These are phyloP conservation scores for Caenorhabditis virilis DNA, from an alignment of 2,888 invertebrate genomes.

Conservation along the genomic window DNA sequence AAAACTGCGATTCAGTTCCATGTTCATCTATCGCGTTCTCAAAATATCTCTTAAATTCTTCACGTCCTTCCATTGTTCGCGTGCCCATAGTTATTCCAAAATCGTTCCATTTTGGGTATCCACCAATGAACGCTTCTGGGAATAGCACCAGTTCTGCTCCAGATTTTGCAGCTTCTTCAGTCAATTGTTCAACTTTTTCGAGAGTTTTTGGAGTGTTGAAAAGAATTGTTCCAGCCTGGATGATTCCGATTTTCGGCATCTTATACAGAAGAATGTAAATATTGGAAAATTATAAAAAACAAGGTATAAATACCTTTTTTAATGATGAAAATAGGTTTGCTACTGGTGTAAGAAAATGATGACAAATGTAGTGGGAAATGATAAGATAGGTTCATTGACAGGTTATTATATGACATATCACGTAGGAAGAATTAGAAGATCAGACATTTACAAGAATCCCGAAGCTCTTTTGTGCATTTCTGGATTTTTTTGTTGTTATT, in stretches of 20 bases:
- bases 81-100: conserved; percentile 62
- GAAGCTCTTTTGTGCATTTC: too few relatives aligned
- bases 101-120: conserved; percentile 61
- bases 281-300: too few relatives aligned
- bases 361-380: too few relatives aligned
- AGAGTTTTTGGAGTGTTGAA: conserved; percentile 55
- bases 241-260: conserved; percentile 51
- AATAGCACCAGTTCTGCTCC: conserved; percentile 59
- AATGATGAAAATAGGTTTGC: too few relatives aligned
- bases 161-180: conserved; percentile 41
- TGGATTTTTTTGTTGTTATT: too few relatives aligned
- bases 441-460: too few relatives aligned
- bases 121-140: conserved; percentile 65
- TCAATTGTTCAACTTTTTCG: conserved; percentile 35
- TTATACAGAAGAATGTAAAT: too few relatives aligned
- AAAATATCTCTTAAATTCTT: conserved; percentile 61
- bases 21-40: conserved; percentile 52
- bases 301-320: too few relatives aligned
- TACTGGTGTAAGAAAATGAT: too few relatives aligned
- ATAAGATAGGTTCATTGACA: too few relatives aligned
- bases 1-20: conserved; percentile 43
- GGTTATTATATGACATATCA: too few relatives aligned
- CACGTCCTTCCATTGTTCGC: conserved; percentile 55
- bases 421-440: too few relatives aligned
- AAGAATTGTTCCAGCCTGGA: conserved; percentile 58